Evolutionary conservation across 2,888 invertebrate genomes (phyloP).

Genomic region (Orthosia cruda): DNA sequence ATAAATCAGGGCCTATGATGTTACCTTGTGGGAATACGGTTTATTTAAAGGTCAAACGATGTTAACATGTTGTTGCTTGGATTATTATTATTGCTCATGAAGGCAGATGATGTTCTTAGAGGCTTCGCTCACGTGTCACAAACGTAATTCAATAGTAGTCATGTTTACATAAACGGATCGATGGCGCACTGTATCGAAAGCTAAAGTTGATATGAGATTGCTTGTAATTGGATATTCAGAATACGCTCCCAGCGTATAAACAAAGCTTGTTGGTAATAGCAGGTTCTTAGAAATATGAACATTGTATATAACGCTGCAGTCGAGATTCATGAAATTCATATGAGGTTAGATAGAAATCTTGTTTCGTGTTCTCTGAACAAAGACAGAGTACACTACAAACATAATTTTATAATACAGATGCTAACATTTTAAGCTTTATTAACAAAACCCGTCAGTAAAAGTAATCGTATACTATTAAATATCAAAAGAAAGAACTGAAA

Average conservation of each 20-base stretch:
- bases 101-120: conserved; percentile 60
- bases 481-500: conserved; percentile 16
- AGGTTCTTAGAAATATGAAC: conserved; percentile 17
- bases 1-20: conserved; percentile 23
- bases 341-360: conserved; percentile 18
- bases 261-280: conserved; percentile 18
- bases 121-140: conserved; percentile 63
- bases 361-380: not conserved
- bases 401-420: not conserved
- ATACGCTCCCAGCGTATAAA: conserved; percentile 15
- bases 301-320: conserved; percentile 1
- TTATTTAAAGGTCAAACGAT: conserved; percentile 30
- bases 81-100: conserved; percentile 48
- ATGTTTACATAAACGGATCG: conserved; percentile 52
- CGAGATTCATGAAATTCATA: conserved; percentile 20
- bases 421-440: not conserved
- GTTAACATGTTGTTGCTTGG: conserved; percentile 12
- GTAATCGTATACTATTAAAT: not conserved
- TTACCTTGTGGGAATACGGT: conserved; percentile 31
- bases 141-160: conserved; percentile 58
- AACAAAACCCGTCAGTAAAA: not conserved
- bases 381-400: not conserved
- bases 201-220: conserved; percentile 42
- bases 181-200: conserved; percentile 46
- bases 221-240: conserved; percentile 44